Evolutionary conservation across 2,888 invertebrate genomes (phyloP).

Genomic region (Bellardia pandia): DNA sequence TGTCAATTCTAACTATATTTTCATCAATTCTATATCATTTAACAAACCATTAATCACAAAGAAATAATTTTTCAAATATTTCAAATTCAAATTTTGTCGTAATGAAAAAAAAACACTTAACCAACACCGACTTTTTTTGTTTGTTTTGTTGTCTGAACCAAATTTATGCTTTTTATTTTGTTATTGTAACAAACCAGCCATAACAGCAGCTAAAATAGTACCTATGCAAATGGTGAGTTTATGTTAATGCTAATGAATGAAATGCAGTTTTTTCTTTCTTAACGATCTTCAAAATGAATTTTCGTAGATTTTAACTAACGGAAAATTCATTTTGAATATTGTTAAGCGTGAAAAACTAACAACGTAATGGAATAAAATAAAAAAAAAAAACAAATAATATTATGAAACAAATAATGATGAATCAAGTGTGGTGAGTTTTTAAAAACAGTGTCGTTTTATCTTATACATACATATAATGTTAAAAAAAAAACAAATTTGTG

Average conservation of each 20-base stretch:
- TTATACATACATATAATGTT: constrained; percentile 62
- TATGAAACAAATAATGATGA: not conserved
- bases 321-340: constrained; percentile 77
- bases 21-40: constrained; percentile 36
- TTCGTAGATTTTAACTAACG: constrained; percentile 74
- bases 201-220: constrained; percentile 6
- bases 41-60: constrained; percentile 51
- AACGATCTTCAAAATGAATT: constrained; percentile 77
- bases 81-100: not conserved
- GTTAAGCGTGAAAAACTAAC: constrained; percentile 75
- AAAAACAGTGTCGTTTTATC: constrained; percentile 72
- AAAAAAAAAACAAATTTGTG: constrained; percentile 34
- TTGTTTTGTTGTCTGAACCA: constrained; percentile 10
- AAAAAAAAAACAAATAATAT: not conserved
- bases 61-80: not conserved
- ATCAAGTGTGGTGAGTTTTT: constrained; percentile 64
- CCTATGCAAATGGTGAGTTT: constrained; percentile 43
- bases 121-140: constrained; percentile 18
- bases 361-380: constrained; percentile 43
- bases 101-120: not conserved
- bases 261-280: constrained; percentile 71
- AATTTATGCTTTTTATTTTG: constrained; percentile 32
- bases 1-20: not conserved
- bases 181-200: not conserved
- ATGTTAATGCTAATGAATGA: not conserved